Percentiles rank a stretch among this genome's conserved stretches.
These are phyloP conservation scores for Lacerta bilineata DNA, from an alignment of 2,797 vertebrate species.

Conservation along the genomic window DNA sequence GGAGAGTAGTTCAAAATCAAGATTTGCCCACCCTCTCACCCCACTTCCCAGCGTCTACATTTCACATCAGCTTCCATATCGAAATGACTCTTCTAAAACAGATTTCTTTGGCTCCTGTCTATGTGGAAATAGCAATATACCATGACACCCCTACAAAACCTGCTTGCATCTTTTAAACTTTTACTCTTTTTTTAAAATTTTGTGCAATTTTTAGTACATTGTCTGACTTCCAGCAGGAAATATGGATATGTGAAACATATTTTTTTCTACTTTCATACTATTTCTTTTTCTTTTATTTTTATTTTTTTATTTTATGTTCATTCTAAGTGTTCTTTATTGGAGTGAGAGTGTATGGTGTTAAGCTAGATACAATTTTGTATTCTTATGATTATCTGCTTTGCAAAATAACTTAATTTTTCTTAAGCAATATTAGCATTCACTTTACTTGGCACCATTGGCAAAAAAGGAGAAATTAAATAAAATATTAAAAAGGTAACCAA, in stretches of 20 bases:
- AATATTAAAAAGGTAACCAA: slow-evolving; percentile 67
- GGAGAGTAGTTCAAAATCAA: slow-evolving; percentile 54
- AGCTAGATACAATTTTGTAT: slow-evolving; percentile 85
- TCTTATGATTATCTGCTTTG: slow-evolving; percentile 97
- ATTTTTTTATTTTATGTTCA: slow-evolving; percentile 80
- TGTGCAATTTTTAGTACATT: slow-evolving; percentile 82
- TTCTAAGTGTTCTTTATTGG: slow-evolving; percentile 86
- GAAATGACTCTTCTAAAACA: slow-evolving; percentile 72
- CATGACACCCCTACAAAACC: slow-evolving; percentile 85
- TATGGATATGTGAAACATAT: slow-evolving; percentile 82
- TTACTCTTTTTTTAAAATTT: slow-evolving; percentile 68
- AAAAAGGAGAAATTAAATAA: slow-evolving; percentile 76
- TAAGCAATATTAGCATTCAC: slow-evolving; percentile 97
- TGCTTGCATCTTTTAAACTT: slow-evolving; percentile 81
- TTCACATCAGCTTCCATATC: slow-evolving; percentile 68
- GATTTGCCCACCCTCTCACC: slow-evolving; percentile 29
- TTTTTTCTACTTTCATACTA: slow-evolving; percentile 80
- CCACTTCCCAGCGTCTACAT: slow-evolving; percentile 11
- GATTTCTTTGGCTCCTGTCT: slow-evolving; percentile 86
- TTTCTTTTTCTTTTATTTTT: slow-evolving; percentile 66
- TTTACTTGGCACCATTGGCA: slow-evolving; percentile 99
- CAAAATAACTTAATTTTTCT: slow-evolving; percentile 93
- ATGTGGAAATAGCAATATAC: slow-evolving; percentile 84
- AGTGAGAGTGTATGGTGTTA: slow-evolving; percentile 90
- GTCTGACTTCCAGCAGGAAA: slow-evolving; percentile 84